A percentile compares a stretch with the other conserved stretches of the same genome.
These are phyloP conservation scores for Zophobas atratus DNA, from an alignment of 1,140 invertebrate genomes.

Conservation along the genomic window DNA sequence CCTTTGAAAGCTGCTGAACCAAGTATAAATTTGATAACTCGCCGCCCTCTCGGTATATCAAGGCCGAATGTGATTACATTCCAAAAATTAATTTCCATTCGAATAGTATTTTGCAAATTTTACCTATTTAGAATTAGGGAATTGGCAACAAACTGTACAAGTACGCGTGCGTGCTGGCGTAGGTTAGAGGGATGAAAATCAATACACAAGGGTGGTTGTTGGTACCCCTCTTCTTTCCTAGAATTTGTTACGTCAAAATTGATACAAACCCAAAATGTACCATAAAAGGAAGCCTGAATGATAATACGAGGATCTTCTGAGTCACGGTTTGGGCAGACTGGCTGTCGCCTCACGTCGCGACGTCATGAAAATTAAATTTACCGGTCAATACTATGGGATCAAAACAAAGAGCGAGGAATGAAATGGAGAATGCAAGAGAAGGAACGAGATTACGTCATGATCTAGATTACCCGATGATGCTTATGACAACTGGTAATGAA, in stretches of 20 bases:
- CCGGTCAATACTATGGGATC: conserved; percentile 4
- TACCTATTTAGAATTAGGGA: conserved; percentile 24
- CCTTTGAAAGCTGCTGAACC: neutral
- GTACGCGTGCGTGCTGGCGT: conserved; percentile 40
- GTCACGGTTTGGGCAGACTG: neutral
- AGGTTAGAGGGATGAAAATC: conserved; percentile 41
- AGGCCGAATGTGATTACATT: neutral
- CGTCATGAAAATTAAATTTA: conserved; percentile 28
- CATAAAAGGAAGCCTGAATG: neutral
- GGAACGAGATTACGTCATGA: neutral
- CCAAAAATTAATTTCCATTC: neutral
- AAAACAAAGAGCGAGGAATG: conserved; percentile 3
- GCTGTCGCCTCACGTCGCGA: conserved; percentile 22
- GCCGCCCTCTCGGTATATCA: neutral
- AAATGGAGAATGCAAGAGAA: neutral
- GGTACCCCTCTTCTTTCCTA: conserved; percentile 4
- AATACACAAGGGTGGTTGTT: conserved; percentile 42
- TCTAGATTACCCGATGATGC: too few species aligned
- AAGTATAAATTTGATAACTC: neutral
- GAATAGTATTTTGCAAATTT: neutral
- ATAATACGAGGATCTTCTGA: neutral
- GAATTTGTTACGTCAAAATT: conserved; percentile 25
- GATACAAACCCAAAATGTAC: neutral
- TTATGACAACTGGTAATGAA: neutral
- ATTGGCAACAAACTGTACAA: conserved; percentile 23